Evolutionary conservation across 2,113 vertebrate genomes (phyloP).

Genomic region (Paraplagusia blochii): DNA sequence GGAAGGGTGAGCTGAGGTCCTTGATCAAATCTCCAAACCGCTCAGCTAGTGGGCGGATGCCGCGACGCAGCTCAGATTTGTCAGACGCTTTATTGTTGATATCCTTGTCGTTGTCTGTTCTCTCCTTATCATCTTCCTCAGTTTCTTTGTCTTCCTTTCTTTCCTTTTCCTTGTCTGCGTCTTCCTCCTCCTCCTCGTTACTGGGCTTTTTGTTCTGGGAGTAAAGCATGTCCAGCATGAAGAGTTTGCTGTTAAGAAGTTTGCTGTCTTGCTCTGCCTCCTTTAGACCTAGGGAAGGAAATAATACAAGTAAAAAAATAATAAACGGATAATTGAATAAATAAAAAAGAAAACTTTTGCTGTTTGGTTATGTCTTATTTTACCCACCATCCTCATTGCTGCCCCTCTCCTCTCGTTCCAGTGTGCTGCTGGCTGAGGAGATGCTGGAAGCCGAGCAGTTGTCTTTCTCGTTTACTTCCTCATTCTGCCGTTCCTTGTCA

Average conservation of each 20-base stretch:
- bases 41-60: slow-evolving; percentile 86
- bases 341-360: not conserved
- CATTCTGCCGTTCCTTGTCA: slow-evolving; percentile 93
- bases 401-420: slow-evolving; percentile 89
- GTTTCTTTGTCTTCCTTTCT: slow-evolving; percentile 62
- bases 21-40: slow-evolving; percentile 86
- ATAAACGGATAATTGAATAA: not conserved
- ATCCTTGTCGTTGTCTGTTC: slow-evolving; percentile 54
- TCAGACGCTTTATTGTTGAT: slow-evolving; percentile 50
- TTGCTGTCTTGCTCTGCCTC: slow-evolving; percentile 84
- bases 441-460: slow-evolving; percentile 89
- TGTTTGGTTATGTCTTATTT: not conserved
- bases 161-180: slow-evolving; percentile 71
- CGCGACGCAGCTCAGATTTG: slow-evolving; percentile 77
- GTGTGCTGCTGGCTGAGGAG: slow-evolving; percentile 94
- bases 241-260: slow-evolving; percentile 90
- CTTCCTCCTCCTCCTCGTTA: slow-evolving; percentile 80
- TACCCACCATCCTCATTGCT: slow-evolving; percentile 81
- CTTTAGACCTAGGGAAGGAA: slow-evolving; percentile 77
- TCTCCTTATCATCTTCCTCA: slow-evolving; percentile 66
- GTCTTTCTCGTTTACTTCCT: slow-evolving; percentile 95
- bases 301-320: not conserved
- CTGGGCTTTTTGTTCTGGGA: slow-evolving; percentile 87
- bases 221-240: slow-evolving; percentile 98
- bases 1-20: slow-evolving; percentile 59